These are phyloP conservation scores for Andrena bucephala DNA, from an alignment of 2,888 invertebrate genomes.

Conservation along the genomic window DNA sequence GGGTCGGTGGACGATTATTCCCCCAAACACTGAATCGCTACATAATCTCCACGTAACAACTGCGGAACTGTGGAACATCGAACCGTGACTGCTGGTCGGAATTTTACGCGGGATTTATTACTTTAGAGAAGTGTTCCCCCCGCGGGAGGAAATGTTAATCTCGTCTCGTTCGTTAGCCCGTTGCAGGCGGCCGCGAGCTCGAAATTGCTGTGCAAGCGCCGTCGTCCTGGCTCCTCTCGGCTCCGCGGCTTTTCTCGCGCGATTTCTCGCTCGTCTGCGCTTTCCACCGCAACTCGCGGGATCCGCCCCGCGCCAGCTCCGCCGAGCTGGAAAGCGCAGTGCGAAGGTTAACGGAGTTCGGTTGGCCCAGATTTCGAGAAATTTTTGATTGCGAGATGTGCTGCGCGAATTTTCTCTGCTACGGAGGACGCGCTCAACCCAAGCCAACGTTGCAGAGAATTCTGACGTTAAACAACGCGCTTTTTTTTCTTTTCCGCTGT, in stretches of 20 bases:
- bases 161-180: conserved; percentile 13
- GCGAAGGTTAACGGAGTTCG: conserved; percentile 30
- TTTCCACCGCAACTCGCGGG: conserved; percentile 7
- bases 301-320: not conserved
- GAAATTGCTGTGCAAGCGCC: too few relatives aligned
- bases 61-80: conserved; percentile 32
- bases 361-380: conserved; percentile 43
- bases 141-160: conserved; percentile 38
- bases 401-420: not conserved
- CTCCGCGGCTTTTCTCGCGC: conserved; percentile 2
- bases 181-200: too few relatives aligned
- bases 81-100: conserved; percentile 36
- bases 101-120: conserved; percentile 45
- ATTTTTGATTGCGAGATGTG: conserved; percentile 27
- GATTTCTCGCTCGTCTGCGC: conserved; percentile 12
- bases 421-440: not conserved
- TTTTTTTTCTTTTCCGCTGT: too few relatives aligned
- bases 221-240: too few relatives aligned
- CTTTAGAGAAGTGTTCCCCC: conserved; percentile 32
- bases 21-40: too few relatives aligned
- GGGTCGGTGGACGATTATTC: too few relatives aligned
- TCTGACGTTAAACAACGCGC: too few relatives aligned
- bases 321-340: conserved; percentile 11
- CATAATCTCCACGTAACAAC: too few relatives aligned
- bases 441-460: too few relatives aligned